phyloP scores from a whole-genome alignment of 2,113 vertebrate species.

The Labrus mixtus region DNA sequence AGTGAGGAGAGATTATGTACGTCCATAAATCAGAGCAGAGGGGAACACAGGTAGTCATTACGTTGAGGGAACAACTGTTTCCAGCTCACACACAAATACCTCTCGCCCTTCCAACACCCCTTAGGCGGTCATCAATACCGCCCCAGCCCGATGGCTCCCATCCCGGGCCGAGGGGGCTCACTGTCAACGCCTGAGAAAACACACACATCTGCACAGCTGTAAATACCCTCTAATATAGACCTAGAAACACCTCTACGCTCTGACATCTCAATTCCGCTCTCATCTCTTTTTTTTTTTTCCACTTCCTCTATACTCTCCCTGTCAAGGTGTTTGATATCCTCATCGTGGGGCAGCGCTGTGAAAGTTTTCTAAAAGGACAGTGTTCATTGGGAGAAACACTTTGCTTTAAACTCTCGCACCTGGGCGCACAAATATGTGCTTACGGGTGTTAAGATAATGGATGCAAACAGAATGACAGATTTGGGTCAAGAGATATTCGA shows the following conservation, averaged over 20 bases:
- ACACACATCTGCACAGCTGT: constrained; percentile 84
- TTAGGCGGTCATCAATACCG: constrained; percentile 76
- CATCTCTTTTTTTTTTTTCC: neutral
- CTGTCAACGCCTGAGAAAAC: constrained; percentile 77
- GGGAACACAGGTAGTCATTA: constrained; percentile 82
- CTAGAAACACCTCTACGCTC: constrained; percentile 69
- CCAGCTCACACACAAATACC: constrained; percentile 73
- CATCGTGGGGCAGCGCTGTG: constrained; percentile 6
- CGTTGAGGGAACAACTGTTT: constrained; percentile 82
- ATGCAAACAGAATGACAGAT: constrained; percentile 29
- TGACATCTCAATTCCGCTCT: constrained; percentile 74
- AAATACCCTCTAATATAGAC: constrained; percentile 79
- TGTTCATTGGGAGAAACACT: constrained; percentile 38
- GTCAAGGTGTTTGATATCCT: constrained; percentile 67
- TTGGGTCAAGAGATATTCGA: constrained; percentile 15
- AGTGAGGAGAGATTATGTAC: constrained; percentile 44
- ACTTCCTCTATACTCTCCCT: constrained; percentile 41
- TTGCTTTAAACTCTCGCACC: constrained; percentile 38
- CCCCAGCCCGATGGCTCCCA: constrained; percentile 52
- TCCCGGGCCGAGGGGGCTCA: constrained; percentile 60
- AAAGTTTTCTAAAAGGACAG: constrained; percentile 19
- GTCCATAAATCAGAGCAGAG: constrained; percentile 79
- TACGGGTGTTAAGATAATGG: constrained; percentile 15
- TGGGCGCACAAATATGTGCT: constrained; percentile 16
- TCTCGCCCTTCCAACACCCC: constrained; percentile 63